phyloP scores from a whole-genome alignment of 2,113 vertebrate genomes.

The Paracyprichromis sp. region DNA sequence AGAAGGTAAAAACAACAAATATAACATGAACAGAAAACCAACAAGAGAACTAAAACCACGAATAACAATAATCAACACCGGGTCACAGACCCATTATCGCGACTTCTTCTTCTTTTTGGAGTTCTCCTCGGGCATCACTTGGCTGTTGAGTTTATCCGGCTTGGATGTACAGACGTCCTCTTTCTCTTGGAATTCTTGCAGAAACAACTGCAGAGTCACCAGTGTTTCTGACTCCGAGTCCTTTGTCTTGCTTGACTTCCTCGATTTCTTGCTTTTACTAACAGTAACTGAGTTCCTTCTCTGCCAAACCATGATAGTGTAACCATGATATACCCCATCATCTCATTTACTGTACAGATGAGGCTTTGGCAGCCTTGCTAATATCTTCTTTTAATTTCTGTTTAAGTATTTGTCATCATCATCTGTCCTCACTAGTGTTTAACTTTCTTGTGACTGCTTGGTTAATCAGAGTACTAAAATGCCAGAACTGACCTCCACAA shows the following conservation, averaged over 20 bases:
- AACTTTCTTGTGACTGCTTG: not conserved
- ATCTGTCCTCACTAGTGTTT: not conserved
- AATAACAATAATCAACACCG: not conserved
- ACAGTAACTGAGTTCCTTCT: not conserved
- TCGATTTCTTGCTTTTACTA: not conserved
- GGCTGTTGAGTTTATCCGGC: not conserved
- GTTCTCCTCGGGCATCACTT: not conserved
- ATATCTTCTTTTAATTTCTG: not conserved
- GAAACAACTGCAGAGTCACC: not conserved
- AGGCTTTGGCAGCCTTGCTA: fast-evolving
- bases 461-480: not conserved
- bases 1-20: not conserved
- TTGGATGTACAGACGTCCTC: not conserved
- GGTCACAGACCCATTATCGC: not conserved
- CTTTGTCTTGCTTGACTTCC: not conserved
- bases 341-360: not conserved
- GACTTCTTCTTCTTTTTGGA: not conserved
- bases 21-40: not conserved
- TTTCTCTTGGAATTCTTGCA: not conserved
- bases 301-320: not conserved
- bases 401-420: fast-evolving
- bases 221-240: fast-evolving
- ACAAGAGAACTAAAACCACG: not conserved
- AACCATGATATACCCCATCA: not conserved
- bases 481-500: not conserved